phyloP scores from a whole-genome alignment of 2,113 vertebrate species.

The Ascaphus truei region DNA sequence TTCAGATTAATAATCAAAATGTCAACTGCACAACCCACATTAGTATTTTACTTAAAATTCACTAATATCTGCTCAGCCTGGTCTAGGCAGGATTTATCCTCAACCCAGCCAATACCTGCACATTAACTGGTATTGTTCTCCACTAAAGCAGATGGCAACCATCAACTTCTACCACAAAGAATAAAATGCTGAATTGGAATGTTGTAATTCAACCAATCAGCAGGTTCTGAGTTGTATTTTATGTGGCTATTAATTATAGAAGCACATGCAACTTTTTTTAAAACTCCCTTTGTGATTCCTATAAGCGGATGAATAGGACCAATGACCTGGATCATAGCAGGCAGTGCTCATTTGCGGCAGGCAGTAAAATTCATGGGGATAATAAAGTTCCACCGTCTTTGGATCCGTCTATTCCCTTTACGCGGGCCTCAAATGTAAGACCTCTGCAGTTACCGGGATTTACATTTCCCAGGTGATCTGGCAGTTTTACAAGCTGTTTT shows the following conservation, averaged over 20 bases:
- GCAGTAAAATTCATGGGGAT: constrained; percentile 32
- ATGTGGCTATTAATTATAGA: constrained; percentile 29
- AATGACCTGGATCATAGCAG: constrained; percentile 21
- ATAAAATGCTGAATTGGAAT: constrained; percentile 17
- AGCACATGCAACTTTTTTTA: constrained; percentile 31
- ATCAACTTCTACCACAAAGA: constrained; percentile 24
- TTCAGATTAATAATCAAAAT: constrained; percentile 35
- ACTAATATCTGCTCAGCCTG: constrained; percentile 16
- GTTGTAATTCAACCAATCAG: constrained; percentile 28
- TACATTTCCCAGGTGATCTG: constrained; percentile 24
- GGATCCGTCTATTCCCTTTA: constrained; percentile 31
- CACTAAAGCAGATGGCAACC: constrained; percentile 21
- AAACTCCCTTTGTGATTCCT: constrained; percentile 28
- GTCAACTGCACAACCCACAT: background rate
- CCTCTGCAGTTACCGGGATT: constrained; percentile 21
- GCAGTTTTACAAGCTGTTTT: background rate
- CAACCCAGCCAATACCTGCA: background rate
- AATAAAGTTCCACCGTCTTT: constrained; percentile 34
- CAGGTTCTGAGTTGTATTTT: constrained; percentile 18
- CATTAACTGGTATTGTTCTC: constrained; percentile 8
- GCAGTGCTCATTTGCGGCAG: constrained; percentile 18
- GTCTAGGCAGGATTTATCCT: constrained; percentile 1
- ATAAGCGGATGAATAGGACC: constrained; percentile 13
- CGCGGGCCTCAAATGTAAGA: constrained; percentile 21
- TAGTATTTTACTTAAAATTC: background rate